Evolutionary conservation across 1,140 invertebrate species (phyloP), one percentile per base, ranked within the genome.

Genomic region (Pseudoatta argentina): DNA sequence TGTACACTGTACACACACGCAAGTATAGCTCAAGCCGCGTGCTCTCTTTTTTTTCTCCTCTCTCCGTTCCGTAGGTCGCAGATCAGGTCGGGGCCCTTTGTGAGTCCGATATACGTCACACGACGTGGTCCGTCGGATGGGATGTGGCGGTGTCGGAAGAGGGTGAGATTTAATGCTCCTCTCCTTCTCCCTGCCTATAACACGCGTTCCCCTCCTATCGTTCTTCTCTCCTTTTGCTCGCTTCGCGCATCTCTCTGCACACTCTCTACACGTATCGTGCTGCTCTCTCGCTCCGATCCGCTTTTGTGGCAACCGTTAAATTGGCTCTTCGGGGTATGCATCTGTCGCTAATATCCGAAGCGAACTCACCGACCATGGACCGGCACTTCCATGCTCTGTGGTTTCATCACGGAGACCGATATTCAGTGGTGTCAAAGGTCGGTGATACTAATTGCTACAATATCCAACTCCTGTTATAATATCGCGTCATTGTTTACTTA

Each of bases 241-340:
- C 76, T 78, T 66, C 18, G 59, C 76, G 76, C 59, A 30, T 44
- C 48, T 44, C 85, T 61, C 48, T 59, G 86, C 30, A 6, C 64
- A 71, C 66, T 87, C 78, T 67, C 78, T 76, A 67, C 57, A 55
- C 53, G 82, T 57, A 75, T 88, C 82, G 72, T 69, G 83, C 79
- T 57, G 85, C 88, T 88, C 87, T 88, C 87, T 64, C 83, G 88
- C 89, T 87, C 39, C 91, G 90, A 91, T 90, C 77, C 91, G 90
- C 81, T 87, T 91, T 90, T 86, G 82, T 89, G 91, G 91, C 90
- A 86, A 91, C 92, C 92, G 91, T 93, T 93, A 92, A 93, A 93
- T 93, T 93, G 92, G 90, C 87, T 93, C 89, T 88, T 89, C 86
- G 89, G 64, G 67, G 86, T 82, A 87, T 88, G 89, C 92, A 93